These are phyloP conservation scores for Lepus americanus DNA, from an alignment of 2,113 vertebrate species.

Conservation along the genomic window DNA sequence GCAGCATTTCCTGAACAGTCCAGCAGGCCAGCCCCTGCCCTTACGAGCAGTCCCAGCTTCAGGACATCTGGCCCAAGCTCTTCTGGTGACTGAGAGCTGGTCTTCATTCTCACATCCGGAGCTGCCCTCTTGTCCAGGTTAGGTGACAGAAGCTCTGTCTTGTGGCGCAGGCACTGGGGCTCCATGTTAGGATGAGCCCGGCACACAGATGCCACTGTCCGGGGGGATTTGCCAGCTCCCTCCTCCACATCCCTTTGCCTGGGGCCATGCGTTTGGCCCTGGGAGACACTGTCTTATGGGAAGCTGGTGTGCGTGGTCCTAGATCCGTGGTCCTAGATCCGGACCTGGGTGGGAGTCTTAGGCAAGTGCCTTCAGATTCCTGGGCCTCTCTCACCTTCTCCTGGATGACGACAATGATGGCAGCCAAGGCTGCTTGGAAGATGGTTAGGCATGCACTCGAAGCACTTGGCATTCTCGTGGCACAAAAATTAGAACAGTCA, in stretches of 20 bases:
- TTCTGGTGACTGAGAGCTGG: too few relatives aligned
- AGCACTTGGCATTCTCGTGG: fast-evolving
- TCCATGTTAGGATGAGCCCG: neutral
- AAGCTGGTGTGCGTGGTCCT: too few relatives aligned
- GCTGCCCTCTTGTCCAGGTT: too few relatives aligned
- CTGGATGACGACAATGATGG: fast-evolving
- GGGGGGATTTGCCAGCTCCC: neutral
- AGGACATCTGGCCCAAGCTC: too few relatives aligned
- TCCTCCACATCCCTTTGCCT: neutral
- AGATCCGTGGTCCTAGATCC: too few relatives aligned
- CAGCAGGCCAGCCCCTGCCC: fast-evolving
- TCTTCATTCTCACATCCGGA: too few relatives aligned
- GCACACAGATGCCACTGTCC: neutral
- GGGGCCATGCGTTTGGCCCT: neutral
- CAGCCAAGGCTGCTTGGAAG: fast-evolving
- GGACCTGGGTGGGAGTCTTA: too few relatives aligned
- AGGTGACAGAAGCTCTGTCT: neutral
- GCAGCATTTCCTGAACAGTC: too few relatives aligned
- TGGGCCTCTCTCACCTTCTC: fast-evolving
- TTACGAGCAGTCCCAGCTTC: too few relatives aligned
- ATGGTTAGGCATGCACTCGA: fast-evolving
- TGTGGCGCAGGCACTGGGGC: fast-evolving
- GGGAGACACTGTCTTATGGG: fast-evolving
- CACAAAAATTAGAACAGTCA: fast-evolving
- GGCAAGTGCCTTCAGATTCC: too few relatives aligned